Evolutionary conservation across 2,797 vertebrate genomes (phyloP).

Genomic region (Megalops cyprinoides): DNA sequence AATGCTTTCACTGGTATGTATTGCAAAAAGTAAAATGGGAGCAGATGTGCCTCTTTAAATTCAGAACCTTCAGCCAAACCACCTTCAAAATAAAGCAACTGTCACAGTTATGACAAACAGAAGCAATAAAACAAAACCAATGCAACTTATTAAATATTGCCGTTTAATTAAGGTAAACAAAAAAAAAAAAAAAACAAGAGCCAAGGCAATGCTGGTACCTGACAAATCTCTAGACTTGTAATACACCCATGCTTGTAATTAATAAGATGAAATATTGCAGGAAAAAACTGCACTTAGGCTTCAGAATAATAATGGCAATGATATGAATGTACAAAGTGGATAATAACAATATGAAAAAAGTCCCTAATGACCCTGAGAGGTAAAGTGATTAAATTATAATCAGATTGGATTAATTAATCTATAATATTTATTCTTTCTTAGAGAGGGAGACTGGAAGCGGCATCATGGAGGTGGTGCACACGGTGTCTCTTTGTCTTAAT

Average conservation of each 20-base stretch:
- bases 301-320: constrained; percentile 61
- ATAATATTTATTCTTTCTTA: constrained; percentile 99
- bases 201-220: neutral
- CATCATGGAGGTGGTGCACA: constrained; percentile 90
- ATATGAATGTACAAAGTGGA: constrained; percentile 74
- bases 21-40: neutral
- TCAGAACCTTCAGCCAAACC: neutral
- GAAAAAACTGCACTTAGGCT: constrained; percentile 59
- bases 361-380: constrained; percentile 81
- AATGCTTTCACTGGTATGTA: neutral
- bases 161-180: constrained; percentile 22
- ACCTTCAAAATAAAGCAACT: neutral
- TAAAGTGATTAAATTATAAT: constrained; percentile 99
- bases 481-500: constrained; percentile 89
- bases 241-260: constrained; percentile 66
- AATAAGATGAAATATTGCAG: constrained; percentile 67
- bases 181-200: neutral
- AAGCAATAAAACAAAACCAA: neutral
- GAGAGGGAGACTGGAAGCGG: constrained; percentile 83
- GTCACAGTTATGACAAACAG: neutral
- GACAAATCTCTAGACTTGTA: constrained; percentile 56
- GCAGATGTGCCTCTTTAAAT: neutral
- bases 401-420: constrained; percentile 98
- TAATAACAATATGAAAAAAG: constrained; percentile 71
- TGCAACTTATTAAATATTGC: constrained; percentile 13